phyloP scores from a whole-genome alignment of 2,113 vertebrate species.

The Columba livia region DNA sequence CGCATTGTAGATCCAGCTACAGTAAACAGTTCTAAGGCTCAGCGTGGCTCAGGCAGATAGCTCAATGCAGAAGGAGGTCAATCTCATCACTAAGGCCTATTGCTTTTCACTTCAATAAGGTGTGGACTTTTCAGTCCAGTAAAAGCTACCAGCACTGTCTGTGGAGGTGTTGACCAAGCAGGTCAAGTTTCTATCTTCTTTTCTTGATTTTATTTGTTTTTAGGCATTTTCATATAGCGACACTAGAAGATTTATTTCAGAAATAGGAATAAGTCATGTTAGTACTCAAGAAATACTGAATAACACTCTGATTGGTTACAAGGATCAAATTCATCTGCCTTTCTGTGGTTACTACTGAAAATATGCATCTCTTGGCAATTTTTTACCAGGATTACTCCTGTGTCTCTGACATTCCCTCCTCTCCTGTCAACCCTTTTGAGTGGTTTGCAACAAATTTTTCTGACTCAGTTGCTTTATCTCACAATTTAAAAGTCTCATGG shows the following conservation, averaged over 20 bases:
- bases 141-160: neutral
- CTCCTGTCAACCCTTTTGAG: neutral
- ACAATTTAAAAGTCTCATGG: neutral
- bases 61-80: conserved; percentile 12
- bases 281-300: neutral
- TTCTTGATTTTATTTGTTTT: neutral
- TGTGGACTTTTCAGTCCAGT: neutral
- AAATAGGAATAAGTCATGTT: neutral
- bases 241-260: neutral
- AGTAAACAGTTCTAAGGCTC: conserved; percentile 37
- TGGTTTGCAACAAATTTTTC: neutral
- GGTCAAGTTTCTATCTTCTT: neutral
- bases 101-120: neutral
- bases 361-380: neutral
- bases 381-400: neutral
- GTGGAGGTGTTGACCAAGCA: neutral
- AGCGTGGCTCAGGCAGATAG: neutral
- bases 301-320: neutral
- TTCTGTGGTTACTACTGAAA: neutral
- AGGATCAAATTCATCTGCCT: neutral
- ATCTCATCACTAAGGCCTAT: neutral
- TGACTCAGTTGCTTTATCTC: neutral
- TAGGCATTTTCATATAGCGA: neutral
- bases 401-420: neutral
- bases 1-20: conserved; percentile 61